Evolutionary conservation across 2,797 vertebrate genomes (phyloP).

Genomic region (Ataeniobius toweri): DNA sequence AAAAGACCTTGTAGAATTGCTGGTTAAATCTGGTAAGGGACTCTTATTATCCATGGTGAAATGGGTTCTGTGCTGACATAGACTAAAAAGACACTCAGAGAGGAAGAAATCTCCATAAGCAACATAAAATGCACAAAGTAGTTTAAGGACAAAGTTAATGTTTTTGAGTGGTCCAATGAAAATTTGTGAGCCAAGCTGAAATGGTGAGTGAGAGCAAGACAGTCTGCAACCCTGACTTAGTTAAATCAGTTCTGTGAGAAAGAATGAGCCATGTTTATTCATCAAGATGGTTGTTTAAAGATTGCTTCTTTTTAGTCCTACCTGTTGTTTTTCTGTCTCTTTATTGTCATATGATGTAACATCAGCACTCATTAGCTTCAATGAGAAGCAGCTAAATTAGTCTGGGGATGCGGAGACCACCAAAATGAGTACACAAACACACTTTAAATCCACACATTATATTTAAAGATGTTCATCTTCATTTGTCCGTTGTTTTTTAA

Average conservation of each 20-base stretch:
- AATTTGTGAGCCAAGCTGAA: neutral
- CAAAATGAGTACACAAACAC: conserved; percentile 32
- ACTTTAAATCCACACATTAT: conserved; percentile 35
- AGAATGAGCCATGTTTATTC: conserved; percentile 12
- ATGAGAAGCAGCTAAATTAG: conserved; percentile 36
- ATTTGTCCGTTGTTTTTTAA: conserved; percentile 29
- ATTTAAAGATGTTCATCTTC: conserved; percentile 23
- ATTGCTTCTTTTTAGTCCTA: conserved; percentile 42
- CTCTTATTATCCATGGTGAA: neutral
- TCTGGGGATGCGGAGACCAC: conserved; percentile 37
- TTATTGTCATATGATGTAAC: conserved; percentile 23
- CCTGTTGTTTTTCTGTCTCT: conserved; percentile 9
- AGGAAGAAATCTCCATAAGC: neutral
- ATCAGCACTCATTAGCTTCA: conserved; percentile 32
- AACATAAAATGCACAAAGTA: neutral
- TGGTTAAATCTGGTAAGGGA: neutral
- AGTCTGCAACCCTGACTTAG: neutral
- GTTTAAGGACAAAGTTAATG: neutral
- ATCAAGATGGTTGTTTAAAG: conserved; percentile 23
- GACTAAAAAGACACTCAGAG: neutral
- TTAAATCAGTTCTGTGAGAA: neutral
- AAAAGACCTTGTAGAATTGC: neutral
- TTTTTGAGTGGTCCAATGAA: neutral
- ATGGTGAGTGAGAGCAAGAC: neutral
- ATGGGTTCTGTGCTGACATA: neutral